Base-by-base conservation (phyloP, 2,888 invertebrate genomes). In the Idaea dimidiata region DNA sequence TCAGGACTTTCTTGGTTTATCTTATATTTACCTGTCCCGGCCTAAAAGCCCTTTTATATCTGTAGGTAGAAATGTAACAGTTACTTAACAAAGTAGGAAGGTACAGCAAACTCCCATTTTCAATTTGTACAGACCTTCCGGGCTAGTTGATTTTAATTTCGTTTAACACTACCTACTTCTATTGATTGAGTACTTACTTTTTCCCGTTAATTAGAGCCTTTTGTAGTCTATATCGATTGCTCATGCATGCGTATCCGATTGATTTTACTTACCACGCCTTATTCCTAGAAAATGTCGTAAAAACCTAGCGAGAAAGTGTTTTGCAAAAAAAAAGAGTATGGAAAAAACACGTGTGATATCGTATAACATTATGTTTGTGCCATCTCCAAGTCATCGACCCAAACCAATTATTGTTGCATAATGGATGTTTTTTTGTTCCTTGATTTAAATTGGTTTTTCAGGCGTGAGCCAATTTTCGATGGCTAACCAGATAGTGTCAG, bases 351-450 rank as follows among this genome's bases (percentile, higher is more conserved):
- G 75, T 79, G 74, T 80, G 78, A 81, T 79, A 77, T 79, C 76
- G 79, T 74, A 79, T 82, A 54, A 16, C 53, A 16, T 16, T 54
- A 76, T 86, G 80, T 78, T 73, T 76, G 79, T 78, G 76, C 76
- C 81, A 72, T 81, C 79, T 80, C 74, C 70, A 68, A 74, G 89
- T 88, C 89, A 82, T 78, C 81, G 86, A 88, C 89, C 88, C 74
- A 72, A 87, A 79, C 84, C 89, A 89, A 88, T 89, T 89, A 88
- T 80, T 67, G 81, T 85, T 87, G 83, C 86, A 86, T 88, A 88
- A 89, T 88, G 77, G 82, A 76, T 78, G 68, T 75, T 75, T 77
- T 83, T 83, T 85, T 83, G 80, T 78, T 75, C 69, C 71, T 71
- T 72, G 73, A 78, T 76, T 80, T 79, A 79, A 86, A 88, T 88